phyloP scores from a whole-genome alignment of 2,113 vertebrate species.

The Acanthisitta chloris region DNA sequence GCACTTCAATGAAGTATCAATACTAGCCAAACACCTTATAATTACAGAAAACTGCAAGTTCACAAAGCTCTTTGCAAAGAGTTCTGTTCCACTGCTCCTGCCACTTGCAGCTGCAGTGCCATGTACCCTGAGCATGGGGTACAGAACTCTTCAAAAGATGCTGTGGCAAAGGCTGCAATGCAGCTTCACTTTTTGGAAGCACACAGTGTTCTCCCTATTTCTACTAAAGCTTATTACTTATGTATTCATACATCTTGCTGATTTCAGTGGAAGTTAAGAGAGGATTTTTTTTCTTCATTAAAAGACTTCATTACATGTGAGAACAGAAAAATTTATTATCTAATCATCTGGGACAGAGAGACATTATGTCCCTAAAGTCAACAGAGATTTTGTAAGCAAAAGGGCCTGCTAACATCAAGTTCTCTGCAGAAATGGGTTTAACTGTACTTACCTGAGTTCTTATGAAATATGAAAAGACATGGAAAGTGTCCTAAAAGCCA shows the following conservation, averaged over 20 bases:
- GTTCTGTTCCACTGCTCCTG: neutral
- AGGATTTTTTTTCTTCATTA: neutral
- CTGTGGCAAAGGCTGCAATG: neutral
- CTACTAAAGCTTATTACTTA: neutral
- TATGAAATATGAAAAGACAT: neutral
- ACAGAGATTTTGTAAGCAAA: neutral
- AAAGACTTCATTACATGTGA: neutral
- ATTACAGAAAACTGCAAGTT: neutral
- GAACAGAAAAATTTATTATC: neutral
- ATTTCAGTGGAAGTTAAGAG: neutral
- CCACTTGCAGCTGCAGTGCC: neutral
- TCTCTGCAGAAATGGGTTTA: neutral
- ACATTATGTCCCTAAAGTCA: neutral
- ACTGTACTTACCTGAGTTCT: neutral
- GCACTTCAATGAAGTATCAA: neutral
- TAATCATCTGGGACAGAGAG: neutral
- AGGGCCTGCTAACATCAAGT: neutral
- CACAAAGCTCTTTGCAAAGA: neutral
- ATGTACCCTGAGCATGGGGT: accelerated
- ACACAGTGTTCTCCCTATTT: neutral
- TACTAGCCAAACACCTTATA: neutral
- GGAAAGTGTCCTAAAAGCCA: neutral
- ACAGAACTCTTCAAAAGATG: neutral
- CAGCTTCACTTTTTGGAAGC: neutral
- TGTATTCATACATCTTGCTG: neutral